Percentiles rank a stretch among this genome's conserved stretches.
Evolutionary conservation across 2,113 vertebrate species (phyloP).

Genomic region (Chaetops frenatus): DNA sequence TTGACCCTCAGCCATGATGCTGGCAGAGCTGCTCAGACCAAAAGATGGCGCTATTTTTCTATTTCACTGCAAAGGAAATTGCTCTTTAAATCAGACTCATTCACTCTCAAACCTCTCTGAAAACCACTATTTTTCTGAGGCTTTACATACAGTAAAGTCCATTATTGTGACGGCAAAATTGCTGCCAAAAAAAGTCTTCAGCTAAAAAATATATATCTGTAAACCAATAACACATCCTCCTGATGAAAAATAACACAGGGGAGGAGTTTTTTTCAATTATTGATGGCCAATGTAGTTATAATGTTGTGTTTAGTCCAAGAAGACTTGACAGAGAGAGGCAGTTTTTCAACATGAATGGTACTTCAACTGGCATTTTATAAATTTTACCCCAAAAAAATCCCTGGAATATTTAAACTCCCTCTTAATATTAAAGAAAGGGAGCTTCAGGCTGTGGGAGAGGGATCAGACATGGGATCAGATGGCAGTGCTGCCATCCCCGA

Average conservation of each 20-base stretch:
- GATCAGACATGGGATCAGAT: neutral
- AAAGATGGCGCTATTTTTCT: constrained; percentile 64
- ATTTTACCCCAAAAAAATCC: neutral
- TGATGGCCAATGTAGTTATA: neutral
- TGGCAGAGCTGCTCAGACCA: neutral
- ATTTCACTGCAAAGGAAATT: neutral
- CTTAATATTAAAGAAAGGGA: neutral
- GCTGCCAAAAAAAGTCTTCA: constrained; percentile 28
- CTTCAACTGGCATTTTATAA: neutral
- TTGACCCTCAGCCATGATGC: neutral
- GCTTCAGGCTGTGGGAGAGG: fast-evolving
- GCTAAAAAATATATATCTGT: neutral
- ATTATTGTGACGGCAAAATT: constrained; percentile 37
- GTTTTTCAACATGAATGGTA: neutral
- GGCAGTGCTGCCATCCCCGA: neutral
- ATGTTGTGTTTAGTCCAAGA: neutral
- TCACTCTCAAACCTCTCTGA: neutral
- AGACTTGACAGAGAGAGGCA: neutral
- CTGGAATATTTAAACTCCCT: neutral
- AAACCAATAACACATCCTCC: constrained; percentile 24
- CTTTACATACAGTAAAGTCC: constrained; percentile 40
- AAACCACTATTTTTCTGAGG: neutral
- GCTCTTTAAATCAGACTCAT: neutral
- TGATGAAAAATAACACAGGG: constrained; percentile 1
- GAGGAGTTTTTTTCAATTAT: constrained; percentile 28